Conservation (phyloP, 2,888 invertebrate species). For the Andrena marginata region DNA sequence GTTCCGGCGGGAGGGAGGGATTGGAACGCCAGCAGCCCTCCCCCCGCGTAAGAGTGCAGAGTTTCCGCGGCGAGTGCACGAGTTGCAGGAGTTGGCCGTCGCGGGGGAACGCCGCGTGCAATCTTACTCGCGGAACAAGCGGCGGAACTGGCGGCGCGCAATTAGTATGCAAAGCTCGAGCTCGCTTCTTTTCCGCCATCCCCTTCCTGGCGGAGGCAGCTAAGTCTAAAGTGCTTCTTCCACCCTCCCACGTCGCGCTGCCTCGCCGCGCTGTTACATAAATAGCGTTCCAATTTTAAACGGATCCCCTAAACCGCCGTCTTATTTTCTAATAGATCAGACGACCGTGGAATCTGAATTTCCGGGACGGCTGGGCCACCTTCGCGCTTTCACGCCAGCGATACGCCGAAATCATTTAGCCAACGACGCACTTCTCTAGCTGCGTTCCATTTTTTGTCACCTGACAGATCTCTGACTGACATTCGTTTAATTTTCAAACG, state of each 20-base stretch:
- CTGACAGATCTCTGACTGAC: too few species aligned
- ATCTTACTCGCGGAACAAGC: constrained; percentile 24
- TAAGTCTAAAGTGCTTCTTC: constrained; percentile 5
- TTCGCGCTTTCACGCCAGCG: too few species aligned
- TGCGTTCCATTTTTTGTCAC: too few species aligned
- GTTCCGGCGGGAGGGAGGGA: too few species aligned
- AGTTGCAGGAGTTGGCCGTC: constrained; percentile 2
- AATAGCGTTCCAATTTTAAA: constrained; percentile 35
- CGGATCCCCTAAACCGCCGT: constrained; percentile 9
- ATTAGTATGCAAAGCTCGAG: constrained; percentile 35
- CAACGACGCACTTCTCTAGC: too few species aligned
- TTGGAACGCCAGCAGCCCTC: too few species aligned
- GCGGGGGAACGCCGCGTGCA: not conserved
- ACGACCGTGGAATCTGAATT: constrained; percentile 25
- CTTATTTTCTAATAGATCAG: constrained; percentile 28
- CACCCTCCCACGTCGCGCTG: not conserved
- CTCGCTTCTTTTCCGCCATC: constrained; percentile 16
- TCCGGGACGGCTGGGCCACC: not conserved
- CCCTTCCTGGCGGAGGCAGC: not conserved
- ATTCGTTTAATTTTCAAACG: too few species aligned
- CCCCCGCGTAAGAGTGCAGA: not conserved
- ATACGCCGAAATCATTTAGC: not conserved
- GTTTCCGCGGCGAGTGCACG: constrained; percentile 2
- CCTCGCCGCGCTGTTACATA: constrained; percentile 3
- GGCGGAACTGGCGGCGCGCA: constrained; percentile 5